A percentile compares a stretch with the other conserved stretches of the same genome.
These are phyloP conservation scores for Sinocyclocheilus grahami DNA, from an alignment of 2,113 vertebrate genomes.

Conservation along the genomic window DNA sequence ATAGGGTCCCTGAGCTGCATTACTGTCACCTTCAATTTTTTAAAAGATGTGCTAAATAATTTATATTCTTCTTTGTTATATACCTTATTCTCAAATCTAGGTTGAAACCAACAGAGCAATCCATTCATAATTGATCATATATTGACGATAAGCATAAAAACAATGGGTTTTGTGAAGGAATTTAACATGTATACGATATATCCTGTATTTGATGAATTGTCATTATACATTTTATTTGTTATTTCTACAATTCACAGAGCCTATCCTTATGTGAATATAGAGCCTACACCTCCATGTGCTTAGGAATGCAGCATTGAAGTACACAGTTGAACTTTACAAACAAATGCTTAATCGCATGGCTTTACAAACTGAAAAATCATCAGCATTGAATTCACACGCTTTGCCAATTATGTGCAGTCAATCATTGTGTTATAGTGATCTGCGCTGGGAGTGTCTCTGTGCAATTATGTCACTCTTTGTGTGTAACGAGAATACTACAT, in stretches of 20 bases:
- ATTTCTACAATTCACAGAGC: background rate
- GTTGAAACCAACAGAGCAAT: background rate
- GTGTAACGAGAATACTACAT: background rate
- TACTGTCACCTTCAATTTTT: constrained; percentile 3
- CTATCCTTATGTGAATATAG: background rate
- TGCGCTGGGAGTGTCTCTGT: constrained; percentile 4
- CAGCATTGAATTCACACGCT: background rate
- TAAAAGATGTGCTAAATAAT: background rate
- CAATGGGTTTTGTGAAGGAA: background rate
- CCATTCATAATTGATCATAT: background rate
- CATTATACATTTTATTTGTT: background rate
- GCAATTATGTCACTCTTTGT: background rate
- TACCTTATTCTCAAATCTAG: background rate
- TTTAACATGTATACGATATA: background rate
- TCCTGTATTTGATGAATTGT: background rate
- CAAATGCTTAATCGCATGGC: background rate
- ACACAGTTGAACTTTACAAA: background rate
- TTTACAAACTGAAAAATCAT: constrained; percentile 2
- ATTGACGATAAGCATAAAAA: background rate
- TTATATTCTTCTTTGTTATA: background rate
- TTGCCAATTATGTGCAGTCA: background rate
- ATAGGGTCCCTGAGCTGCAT: background rate
- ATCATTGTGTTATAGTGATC: background rate
- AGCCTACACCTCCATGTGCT: background rate
- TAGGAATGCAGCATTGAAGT: background rate